Percentiles rank a stretch among this genome's conserved stretches.
Evolutionary conservation across 2,113 vertebrate species (phyloP).

Genomic region (Collichthys lucidus): DNA sequence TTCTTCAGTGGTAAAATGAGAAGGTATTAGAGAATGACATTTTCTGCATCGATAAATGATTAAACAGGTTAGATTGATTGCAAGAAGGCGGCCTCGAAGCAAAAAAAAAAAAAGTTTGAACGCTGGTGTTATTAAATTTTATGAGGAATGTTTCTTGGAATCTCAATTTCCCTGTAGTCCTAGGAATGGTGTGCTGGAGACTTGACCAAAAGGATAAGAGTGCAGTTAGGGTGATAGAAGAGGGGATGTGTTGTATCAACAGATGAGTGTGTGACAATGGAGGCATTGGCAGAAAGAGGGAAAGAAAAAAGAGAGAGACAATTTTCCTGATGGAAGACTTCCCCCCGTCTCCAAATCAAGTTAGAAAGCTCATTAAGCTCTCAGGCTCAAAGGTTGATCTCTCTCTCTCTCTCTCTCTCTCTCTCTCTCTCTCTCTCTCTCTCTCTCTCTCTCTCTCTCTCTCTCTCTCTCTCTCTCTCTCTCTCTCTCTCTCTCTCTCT

Average conservation of each 20-base stretch:
- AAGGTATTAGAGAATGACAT: conserved; percentile 4
- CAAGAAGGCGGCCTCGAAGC: not conserved
- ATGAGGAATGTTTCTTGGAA: conserved; percentile 48
- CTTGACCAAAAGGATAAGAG: conserved; percentile 30
- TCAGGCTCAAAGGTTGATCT: conserved; percentile 45
- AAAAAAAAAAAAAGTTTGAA: conserved; percentile 26
- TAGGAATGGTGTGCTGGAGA: conserved; percentile 18
- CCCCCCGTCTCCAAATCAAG: conserved; percentile 71
- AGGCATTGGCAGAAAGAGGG: conserved; percentile 54
- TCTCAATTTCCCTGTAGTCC: conserved; percentile 7
- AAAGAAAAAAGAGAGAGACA: conserved; percentile 42
- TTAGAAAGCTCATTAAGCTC: conserved; percentile 73
- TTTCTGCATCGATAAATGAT: conserved; percentile 5
- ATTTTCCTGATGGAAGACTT: conserved; percentile 77
- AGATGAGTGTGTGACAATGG: conserved; percentile 64
- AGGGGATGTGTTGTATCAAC: conserved; percentile 56
- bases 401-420: conserved; percentile 15
- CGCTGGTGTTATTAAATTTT: conserved; percentile 43
- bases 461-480: conserved; percentile 12
- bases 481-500: not conserved
- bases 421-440: not conserved
- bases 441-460: not conserved
- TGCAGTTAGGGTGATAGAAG: conserved; percentile 38
- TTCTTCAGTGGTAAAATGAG: not conserved
- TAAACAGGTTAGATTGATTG: not conserved